phyloP scores from a whole-genome alignment of 1,140 invertebrate genomes.

The Diorhabda carinulata region DNA sequence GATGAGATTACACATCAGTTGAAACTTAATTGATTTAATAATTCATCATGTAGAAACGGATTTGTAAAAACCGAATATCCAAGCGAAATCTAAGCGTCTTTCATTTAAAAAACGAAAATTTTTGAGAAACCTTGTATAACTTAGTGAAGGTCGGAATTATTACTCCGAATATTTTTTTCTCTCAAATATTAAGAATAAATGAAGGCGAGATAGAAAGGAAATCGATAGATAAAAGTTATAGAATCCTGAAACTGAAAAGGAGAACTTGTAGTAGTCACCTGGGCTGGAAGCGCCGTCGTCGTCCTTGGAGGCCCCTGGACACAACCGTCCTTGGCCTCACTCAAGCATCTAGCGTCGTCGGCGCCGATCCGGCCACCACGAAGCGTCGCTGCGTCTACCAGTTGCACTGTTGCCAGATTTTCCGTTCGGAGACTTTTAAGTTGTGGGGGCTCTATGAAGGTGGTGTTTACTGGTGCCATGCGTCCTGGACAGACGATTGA shows the following conservation, averaged over 20 bases:
- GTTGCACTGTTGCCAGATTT: not conserved
- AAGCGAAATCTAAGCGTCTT: not conserved
- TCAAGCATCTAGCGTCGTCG: not conserved
- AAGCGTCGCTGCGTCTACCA: not conserved
- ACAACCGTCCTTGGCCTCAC: conserved; percentile 18
- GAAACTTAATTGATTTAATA: no score
- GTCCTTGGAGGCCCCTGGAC: conserved; percentile 17
- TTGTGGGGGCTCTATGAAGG: not conserved
- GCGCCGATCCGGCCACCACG: not conserved
- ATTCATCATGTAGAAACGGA: no score
- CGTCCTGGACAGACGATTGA: conserved; percentile 1
- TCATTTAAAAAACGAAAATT: conserved; percentile 1
- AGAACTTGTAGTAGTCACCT: conserved; percentile 11
- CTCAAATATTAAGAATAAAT: conserved; percentile 4
- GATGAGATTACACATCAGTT: no score
- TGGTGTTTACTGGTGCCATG: not conserved
- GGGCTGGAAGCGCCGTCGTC: not conserved
- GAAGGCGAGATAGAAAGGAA: conserved; percentile 10
- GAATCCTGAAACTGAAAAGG: not conserved
- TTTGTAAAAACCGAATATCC: no score
- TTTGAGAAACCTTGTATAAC: conserved; percentile 7
- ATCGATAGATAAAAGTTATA: conserved; percentile 10
- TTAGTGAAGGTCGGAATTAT: conserved; percentile 12
- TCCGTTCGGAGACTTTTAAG: not conserved
- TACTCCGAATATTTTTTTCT: not conserved